Conservation (phyloP, 2,888 invertebrate species). For the Ptychoptera contaminata region DNA sequence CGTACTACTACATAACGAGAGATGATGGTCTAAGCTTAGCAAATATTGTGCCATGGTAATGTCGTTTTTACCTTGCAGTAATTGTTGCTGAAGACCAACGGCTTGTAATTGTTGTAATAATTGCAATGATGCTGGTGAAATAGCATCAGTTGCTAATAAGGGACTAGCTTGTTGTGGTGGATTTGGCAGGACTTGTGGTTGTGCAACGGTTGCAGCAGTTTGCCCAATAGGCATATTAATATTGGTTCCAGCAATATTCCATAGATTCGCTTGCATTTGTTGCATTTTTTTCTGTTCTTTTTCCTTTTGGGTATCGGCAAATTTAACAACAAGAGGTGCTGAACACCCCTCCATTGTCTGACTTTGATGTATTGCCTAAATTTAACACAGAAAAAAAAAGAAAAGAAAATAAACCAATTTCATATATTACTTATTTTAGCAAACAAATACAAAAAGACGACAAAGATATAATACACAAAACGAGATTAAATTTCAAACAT, state of each 20-base stretch:
- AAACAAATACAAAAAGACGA: no score
- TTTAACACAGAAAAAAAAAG: neutral
- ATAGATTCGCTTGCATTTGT: constrained; percentile 83
- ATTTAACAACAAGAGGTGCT: constrained; percentile 95
- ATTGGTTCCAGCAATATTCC: constrained; percentile 61
- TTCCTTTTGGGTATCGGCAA: constrained; percentile 98
- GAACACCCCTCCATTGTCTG: constrained; percentile 99
- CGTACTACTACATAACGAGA: constrained; percentile 1
- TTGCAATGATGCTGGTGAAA: constrained; percentile 45
- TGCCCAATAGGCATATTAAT: constrained; percentile 34
- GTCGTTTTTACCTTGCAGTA: constrained; percentile 39
- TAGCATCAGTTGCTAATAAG: constrained; percentile 36
- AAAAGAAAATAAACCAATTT: no score
- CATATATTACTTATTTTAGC: no score
- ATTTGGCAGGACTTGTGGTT: constrained; percentile 22
- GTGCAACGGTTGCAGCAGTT: constrained; percentile 31
- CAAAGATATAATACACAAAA: no score
- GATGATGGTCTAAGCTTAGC: constrained; percentile 1
- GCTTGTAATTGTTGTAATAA: constrained; percentile 48
- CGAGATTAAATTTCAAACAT: no score
- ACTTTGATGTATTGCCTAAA: constrained; percentile 81
- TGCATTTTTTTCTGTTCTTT: constrained; percentile 94
- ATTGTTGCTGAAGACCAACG: constrained; percentile 43
- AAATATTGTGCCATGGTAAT: neutral
- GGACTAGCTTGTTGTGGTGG: constrained; percentile 29